phyloP scores from a whole-genome alignment of 92 coral and sea anemone genomes.

The Phenganax subtilis region DNA sequence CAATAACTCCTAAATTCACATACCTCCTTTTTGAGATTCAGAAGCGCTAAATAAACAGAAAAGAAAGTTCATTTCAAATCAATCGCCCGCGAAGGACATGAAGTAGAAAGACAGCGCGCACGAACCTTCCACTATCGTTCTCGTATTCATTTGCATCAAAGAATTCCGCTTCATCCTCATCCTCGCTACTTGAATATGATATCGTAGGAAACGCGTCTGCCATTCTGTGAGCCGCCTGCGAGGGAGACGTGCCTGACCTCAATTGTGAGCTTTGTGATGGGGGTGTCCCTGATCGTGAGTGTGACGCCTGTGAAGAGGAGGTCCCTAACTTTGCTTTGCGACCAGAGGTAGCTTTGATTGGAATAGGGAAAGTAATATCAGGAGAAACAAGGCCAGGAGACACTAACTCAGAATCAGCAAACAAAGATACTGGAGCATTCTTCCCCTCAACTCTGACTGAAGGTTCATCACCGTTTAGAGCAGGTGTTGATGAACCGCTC shows the following conservation, averaged over 20 bases:
- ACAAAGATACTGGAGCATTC: not conserved
- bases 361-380: constrained; percentile 11
- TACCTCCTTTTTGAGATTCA: constrained; percentile 28
- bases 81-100: too few relatives aligned
- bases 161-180: constrained; percentile 87
- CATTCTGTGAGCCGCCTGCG: constrained; percentile 58
- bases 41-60: constrained; percentile 18
- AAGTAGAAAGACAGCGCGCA: not conserved
- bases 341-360: constrained; percentile 4
- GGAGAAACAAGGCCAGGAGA: constrained; percentile 13
- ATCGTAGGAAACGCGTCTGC: constrained; percentile 73
- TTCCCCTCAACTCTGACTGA: not conserved
- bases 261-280: too few relatives aligned
- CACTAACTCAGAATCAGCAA: not conserved
- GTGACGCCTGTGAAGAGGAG: not conserved
- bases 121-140: constrained; percentile 46
- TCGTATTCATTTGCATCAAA: constrained; percentile 93
- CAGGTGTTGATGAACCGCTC: constrained; percentile 6
- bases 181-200: constrained; percentile 97
- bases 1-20: not conserved
- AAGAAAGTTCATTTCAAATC: too few relatives aligned
- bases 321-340: not conserved
- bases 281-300: too few relatives aligned
- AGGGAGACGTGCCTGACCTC: constrained; percentile 23
- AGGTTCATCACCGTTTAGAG: constrained; percentile 21